These are phyloP conservation scores for Allobates femoralis DNA, from an alignment of 2,797 vertebrate species.

Conservation along the genomic window DNA sequence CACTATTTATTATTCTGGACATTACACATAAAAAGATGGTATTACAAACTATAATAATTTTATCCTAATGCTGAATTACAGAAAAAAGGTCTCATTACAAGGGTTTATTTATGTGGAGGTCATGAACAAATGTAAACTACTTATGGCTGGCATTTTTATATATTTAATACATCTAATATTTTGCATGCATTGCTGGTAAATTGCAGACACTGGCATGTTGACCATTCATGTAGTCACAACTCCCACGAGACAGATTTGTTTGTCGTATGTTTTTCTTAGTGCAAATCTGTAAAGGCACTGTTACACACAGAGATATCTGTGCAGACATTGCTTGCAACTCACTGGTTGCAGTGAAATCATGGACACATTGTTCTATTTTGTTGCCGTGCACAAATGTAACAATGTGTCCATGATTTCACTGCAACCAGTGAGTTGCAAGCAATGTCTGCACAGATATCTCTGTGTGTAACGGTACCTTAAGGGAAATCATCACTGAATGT, in stretches of 20 bases:
- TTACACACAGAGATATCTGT: too few species aligned
- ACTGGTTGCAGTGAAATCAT: too few species aligned
- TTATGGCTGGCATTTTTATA: background rate
- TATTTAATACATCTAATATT: background rate
- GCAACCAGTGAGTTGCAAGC: too few species aligned
- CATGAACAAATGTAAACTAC: background rate
- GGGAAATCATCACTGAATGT: too few species aligned
- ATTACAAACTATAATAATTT: background rate
- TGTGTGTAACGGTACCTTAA: too few species aligned
- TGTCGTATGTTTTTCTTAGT: background rate
- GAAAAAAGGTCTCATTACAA: conserved; percentile 23
- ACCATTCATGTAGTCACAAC: background rate
- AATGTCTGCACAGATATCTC: too few species aligned
- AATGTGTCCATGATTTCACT: too few species aligned
- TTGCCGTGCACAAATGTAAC: too few species aligned
- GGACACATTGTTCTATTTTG: too few species aligned
- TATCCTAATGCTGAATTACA: conserved; percentile 8
- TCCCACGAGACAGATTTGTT: conserved; percentile 10
- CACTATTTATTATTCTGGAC: conserved; percentile 7
- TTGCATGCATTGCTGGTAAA: conserved; percentile 10
- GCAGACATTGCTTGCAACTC: too few species aligned
- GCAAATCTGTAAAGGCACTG: background rate
- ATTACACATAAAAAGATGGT: conserved; percentile 15
- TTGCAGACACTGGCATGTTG: background rate
- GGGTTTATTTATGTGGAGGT: background rate